phyloP scores from a whole-genome alignment of 2,797 vertebrate genomes.

The Lutra lutra region DNA sequence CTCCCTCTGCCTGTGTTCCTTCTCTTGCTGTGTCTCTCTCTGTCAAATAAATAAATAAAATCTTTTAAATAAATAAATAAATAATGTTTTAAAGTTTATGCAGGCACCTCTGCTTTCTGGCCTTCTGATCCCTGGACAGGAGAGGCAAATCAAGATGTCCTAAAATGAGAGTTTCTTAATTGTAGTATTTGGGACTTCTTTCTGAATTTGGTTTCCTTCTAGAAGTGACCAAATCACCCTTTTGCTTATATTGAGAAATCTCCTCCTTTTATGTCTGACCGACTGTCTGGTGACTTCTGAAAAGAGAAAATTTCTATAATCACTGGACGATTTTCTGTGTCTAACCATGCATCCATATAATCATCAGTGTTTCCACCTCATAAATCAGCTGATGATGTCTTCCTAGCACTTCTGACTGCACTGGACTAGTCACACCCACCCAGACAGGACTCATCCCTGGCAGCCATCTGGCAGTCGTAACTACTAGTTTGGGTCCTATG shows the following conservation, averaged over 20 bases:
- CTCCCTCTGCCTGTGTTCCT: no score
- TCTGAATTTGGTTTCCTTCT: neutral
- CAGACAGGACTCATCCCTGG: neutral
- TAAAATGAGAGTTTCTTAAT: neutral
- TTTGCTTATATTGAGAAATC: neutral
- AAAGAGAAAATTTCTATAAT: conserved; percentile 20
- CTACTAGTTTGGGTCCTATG: neutral
- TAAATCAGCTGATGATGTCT: neutral
- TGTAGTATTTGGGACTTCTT: neutral
- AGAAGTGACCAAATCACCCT: neutral
- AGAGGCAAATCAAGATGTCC: neutral
- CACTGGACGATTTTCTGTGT: neutral
- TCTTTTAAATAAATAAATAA: neutral
- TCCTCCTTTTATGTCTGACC: conserved; percentile 4
- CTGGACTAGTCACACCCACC: neutral
- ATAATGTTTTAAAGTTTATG: conserved; percentile 4
- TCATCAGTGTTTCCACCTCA: neutral
- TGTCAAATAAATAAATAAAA: neutral
- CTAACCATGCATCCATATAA: neutral
- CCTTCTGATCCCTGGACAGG: neutral
- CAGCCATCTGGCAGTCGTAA: neutral
- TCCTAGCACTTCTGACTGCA: neutral
- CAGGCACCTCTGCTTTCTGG: neutral
- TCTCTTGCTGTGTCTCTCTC: no score
- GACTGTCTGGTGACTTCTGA: neutral